Evolutionary conservation across 2,888 invertebrate species (phyloP), one percentile per base, ranked within the genome.

Genomic region (Conchocele bisecta): DNA sequence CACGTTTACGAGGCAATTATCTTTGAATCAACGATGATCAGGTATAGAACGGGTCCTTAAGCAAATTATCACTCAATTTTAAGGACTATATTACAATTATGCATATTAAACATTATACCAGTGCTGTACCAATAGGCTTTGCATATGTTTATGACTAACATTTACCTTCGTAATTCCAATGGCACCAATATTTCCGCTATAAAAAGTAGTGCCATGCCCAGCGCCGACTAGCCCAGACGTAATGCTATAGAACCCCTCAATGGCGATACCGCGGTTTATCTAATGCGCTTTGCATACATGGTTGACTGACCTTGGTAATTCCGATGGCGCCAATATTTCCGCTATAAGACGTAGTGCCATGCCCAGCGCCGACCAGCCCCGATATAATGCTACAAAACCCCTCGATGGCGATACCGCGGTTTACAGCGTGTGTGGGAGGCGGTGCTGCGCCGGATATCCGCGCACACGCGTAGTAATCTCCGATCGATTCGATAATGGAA

Each of bases 261-360:
- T 94, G 42, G 95, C n/a, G n/a, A n/a, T n/a, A n/a, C n/a, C n/a
- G n/a, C n/a, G n/a, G n/a, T n/a, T n/a, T n/a, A n/a, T n/a, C n/a
- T n/a, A n/a, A n/a, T n/a, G n/a, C n/a, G n/a, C n/a, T n/a, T n/a
- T n/a, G n/a, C n/a, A n/a, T n/a, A n/a, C n/a, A n/a, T n/a, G n/a
- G n/a, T n/a, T n/a, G n/a, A 3, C 15, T 39, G 31, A 95, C 95
- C 92, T 95, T 95, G 3, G 96, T 96, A 1, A 96, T 95, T 44
- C 96, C 96, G 79, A 97, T 96, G 1, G 96, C 96, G 0, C 96
- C 96, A 33, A 97, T 96, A 89, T 96, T 96, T 89, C 96, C 96
- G 44, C 96, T 95, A 87, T 96, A 96, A 2, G 96, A 96, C 82
- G 96, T 97, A 56, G 96, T 96, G 0, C 96, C 96, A 85, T 96